Evolutionary conservation across 1,140 invertebrate genomes (phyloP), one percentile per base, ranked within the genome.

Genomic region (Uloborus diversus): DNA sequence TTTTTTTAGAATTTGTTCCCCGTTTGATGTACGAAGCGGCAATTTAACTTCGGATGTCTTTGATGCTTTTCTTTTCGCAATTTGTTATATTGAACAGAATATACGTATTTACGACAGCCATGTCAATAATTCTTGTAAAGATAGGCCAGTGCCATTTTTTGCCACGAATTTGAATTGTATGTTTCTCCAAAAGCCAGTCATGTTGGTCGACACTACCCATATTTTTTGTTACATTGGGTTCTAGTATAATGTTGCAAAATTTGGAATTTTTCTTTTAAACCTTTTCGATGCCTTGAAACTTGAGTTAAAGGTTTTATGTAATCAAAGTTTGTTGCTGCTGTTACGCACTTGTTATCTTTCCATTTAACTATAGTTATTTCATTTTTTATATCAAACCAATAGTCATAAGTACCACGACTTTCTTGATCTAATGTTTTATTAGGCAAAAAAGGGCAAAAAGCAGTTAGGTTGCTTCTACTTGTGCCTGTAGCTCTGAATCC

Each of bases 71-170:
- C 5, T 51, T n/a, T 51, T 53, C 4, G 7, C 17, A 14, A 47
- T 66, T 66, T 49, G 9, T 13, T n/a, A 25, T 28, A 11, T 49
- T 49, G 27, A 30, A 49, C 9, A 49, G 14, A 47, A 23, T n/a
- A 2, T 4, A 14, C 3, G 25, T 68, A 68, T 68, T 53, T 68
- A 53, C 28, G 33, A 68, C 47, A 68, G 28, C 47, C 65, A 53
- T 53, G 65, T 33, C 65, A 32, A 33, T 23, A 68, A 68, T 53
- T 68, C 25, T 5, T 11, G 65, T 33, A 51, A 68, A 53, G 33
- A 68, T 51, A 32, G 47, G 65, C 47, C 42, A 68, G 33, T 68
- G 35, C 42, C 42, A 68, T 33, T 68, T 68, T 68, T 51, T 32
- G 17, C 61, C 47, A 28, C 17, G 27, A 30, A 53, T 56, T 33